Percentiles rank a stretch among this genome's conserved stretches.
Conservation (phyloP, 2,888 invertebrate species). For the Taphrorychus bicolor region DNA sequence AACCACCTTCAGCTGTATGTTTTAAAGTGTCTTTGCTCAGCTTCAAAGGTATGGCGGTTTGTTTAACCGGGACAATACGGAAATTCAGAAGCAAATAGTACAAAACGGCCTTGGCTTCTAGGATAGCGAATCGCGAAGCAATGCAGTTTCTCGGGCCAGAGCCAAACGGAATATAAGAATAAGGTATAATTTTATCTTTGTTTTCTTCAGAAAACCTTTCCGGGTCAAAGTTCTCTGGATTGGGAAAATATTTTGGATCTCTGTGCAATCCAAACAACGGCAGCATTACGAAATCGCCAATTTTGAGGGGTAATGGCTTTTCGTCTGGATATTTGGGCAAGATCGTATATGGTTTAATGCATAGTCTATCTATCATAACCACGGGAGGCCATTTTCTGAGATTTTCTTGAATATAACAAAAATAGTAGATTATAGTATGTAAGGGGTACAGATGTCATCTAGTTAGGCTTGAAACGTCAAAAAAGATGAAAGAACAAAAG, state of each 20-base stretch:
- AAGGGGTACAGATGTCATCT: no score
- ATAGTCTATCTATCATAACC: conserved; percentile 59
- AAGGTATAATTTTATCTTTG: conserved; percentile 60
- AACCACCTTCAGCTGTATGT: conserved; percentile 14
- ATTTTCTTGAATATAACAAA: no score
- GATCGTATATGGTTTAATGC: conserved; percentile 60
- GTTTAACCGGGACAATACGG: conserved; percentile 46
- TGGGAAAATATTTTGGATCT: conserved; percentile 51
- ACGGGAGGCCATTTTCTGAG: conserved; percentile 45
- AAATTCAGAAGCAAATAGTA: conserved; percentile 48
- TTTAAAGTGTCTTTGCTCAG: conserved; percentile 9
- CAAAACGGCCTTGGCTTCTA: conserved; percentile 49
- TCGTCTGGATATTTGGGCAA: conserved; percentile 44
- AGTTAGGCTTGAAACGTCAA: no score
- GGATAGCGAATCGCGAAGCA: conserved; percentile 57
- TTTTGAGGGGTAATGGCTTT: conserved; percentile 43
- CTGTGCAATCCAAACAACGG: conserved; percentile 57
- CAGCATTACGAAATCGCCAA: conserved; percentile 52
- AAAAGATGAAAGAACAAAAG: no score
- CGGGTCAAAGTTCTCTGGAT: conserved; percentile 54
- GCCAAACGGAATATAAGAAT: conserved; percentile 54
- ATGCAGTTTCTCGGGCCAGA: conserved; percentile 70
- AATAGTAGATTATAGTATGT: no score
- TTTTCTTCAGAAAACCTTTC: conserved; percentile 63
- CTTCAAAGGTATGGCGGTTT: conserved; percentile 49